Base-by-base conservation (phyloP, 2,113 vertebrate genomes). In the Lucifuga dentata region DNA sequence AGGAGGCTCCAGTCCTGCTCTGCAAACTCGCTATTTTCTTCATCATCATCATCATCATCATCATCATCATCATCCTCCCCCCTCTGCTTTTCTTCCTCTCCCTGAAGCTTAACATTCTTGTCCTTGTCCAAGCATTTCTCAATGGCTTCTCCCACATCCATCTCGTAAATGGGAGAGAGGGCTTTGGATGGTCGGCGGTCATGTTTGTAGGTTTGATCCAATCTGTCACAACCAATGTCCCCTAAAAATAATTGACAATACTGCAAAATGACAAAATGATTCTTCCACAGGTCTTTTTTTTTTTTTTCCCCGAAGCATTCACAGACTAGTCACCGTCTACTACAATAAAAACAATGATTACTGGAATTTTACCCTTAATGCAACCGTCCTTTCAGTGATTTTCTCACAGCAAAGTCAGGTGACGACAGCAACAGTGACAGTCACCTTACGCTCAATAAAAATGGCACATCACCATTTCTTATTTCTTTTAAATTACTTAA, bases 221-320 rank as follows among this genome's bases (percentile, higher is more conserved):
- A 86, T 95, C 94, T 95, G 91, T 96, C 97, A 97, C 95, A 96
- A 96, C 94, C 96, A 96, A 95, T 95, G 95, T 98, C 92, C 93
- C 98, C 98, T 99, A 92, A 96, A 96, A 99, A 95, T 95, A 97
- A 98, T 98, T 95, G 94, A 99, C 94, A 99, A 99, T 95, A 99
- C 96, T 98, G 94, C 87, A 96, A 93, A 98, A 94, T 98, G 96
- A 98, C 95, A 96, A 95, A 94, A 89, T 92, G 94, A 92, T 92
- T 88, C 59, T 40, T 73, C 66, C 44, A 63, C 41, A 62, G 16
- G 35, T 77, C 17, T 62, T 78, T 52, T 71, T 73, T 44, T 33
- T 55, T 29, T 38, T 19, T 11, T 57, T 45, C 7, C 26, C 33
- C 44, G 51, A 64, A 32, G 9, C 32, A n/a, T 57, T 83, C 10